A percentile compares a stretch with the other conserved stretches of the same genome.
Evolutionary conservation across 2,888 invertebrate genomes (phyloP).

Genomic region (Erebia palarica): DNA sequence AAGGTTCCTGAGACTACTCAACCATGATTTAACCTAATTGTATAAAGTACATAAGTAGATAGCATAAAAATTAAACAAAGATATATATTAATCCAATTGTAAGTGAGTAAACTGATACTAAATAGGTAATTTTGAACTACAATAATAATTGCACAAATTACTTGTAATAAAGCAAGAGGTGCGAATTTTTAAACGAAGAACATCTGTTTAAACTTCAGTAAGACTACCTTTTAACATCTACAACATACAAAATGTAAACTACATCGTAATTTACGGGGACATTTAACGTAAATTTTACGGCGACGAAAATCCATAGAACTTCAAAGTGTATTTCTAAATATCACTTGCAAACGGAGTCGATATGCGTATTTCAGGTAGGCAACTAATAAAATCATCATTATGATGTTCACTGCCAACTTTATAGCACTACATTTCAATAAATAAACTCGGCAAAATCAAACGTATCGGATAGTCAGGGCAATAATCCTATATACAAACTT

Average conservation of each 20-base stretch:
- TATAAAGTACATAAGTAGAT: too few relatives aligned
- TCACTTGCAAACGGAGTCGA: conserved; percentile 16
- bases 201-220: neutral
- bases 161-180: too few relatives aligned
- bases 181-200: too few relatives aligned
- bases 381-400: conserved; percentile 41
- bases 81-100: too few relatives aligned
- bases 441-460: conserved; percentile 46
- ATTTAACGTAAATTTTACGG: conserved; percentile 19
- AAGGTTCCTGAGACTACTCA: too few relatives aligned
- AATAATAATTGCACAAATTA: too few relatives aligned
- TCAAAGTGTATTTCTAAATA: conserved; percentile 29
- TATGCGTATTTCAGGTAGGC: conserved; percentile 37
- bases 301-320: conserved; percentile 20
- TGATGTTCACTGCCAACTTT: conserved; percentile 40
- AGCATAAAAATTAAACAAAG: too few relatives aligned
- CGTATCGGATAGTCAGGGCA: conserved; percentile 41
- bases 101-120: too few relatives aligned
- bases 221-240: too few relatives aligned
- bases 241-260: neutral
- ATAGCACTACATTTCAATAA: conserved; percentile 43
- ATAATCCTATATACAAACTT: conserved; percentile 50
- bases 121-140: too few relatives aligned
- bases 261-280: conserved; percentile 9
- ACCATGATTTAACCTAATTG: too few relatives aligned